Base-by-base conservation (phyloP, 2,888 invertebrate genomes). In the Lasioglossum villosulum region DNA sequence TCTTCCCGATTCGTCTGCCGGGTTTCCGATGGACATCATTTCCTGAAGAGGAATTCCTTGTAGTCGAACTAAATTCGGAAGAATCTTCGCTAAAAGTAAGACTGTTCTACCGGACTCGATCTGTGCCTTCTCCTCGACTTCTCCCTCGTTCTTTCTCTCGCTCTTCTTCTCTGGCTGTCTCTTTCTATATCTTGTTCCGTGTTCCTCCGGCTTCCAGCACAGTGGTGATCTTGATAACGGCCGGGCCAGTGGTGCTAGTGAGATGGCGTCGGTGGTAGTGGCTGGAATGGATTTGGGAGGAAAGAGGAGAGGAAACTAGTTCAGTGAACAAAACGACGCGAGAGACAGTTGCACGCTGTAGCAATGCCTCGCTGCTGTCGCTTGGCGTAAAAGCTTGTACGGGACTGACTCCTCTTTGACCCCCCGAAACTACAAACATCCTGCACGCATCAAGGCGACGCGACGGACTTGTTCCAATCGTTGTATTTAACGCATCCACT, bases 291-390 rank as follows among this genome's bases (percentile, higher is more conserved):
- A 89, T 86, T 84, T 84, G 84, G 84, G 86, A 79, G 88, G 92
- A 74, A 84, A 91, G 93, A 91, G 91, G 93, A 89, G 90, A 91
- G 92, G 94, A 94, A 95, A 95, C 95, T 95, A 95, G 95, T 95
- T 95, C 95, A 95, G 94, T 93, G 94, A 95, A 94, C 94, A 95
- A 95, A 95, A 95, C 94, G 92, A 95, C 93, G 91, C 82, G 91
- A 91, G 91, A 92, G 84, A 93, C 91, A 91, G 92, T 92, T 92
- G 93, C 92, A 90, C 90, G 92, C 92, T 90, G 89, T 88, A 92
- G 87, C 91, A 92, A 91, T 91, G 89, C 90, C 86, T 89, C 86
- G 87, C 79, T 77, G 71, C 75, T 86, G 83, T 90, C 85, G 77
- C 63, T 76, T 78, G 56, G 59, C 79, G 72, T 85, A 86, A 86